Percentiles rank a stretch among this genome's conserved stretches.
phyloP scores from a whole-genome alignment of 2,888 invertebrate species.

The Sisyra nigra region DNA sequence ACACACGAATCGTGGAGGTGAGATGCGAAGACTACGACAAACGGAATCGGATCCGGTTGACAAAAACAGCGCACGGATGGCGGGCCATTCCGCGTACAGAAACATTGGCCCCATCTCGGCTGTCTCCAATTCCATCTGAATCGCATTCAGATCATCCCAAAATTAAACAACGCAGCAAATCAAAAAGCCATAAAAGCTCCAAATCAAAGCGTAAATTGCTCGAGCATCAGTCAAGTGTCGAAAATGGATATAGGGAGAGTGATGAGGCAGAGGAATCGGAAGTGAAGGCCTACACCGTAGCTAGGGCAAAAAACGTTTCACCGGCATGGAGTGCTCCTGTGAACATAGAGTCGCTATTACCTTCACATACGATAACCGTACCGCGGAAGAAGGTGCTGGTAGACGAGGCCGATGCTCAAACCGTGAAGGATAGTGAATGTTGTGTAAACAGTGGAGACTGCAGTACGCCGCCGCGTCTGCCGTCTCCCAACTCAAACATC shows the following conservation, averaged over 20 bases:
- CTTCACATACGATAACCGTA: slow-evolving; percentile 42
- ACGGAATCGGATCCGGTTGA: slow-evolving; percentile 66
- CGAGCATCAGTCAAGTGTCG: slow-evolving; percentile 21
- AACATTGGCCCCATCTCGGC: slow-evolving; percentile 29
- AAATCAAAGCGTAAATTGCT: slow-evolving; percentile 17
- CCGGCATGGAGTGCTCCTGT: slow-evolving; percentile 27
- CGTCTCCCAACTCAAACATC: slow-evolving; percentile 23
- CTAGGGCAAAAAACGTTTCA: slow-evolving; percentile 13
- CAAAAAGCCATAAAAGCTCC: slow-evolving; percentile 10
- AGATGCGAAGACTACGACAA: slow-evolving; percentile 79
- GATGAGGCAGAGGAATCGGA: slow-evolving; percentile 13
- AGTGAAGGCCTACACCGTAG: slow-evolving; percentile 1
- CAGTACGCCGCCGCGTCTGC: slow-evolving; percentile 19
- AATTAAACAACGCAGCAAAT: slow-evolving; percentile 17
- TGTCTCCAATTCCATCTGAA: slow-evolving; percentile 16
- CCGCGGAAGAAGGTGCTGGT: slow-evolving; percentile 21
- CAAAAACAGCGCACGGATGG: slow-evolving; percentile 70
- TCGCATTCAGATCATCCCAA: slow-evolving; percentile 16
- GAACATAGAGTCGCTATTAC: slow-evolving; percentile 43
- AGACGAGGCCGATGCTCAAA: slow-evolving; percentile 7
- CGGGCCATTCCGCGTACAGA: slow-evolving; percentile 66
- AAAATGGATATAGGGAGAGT: slow-evolving; percentile 21
- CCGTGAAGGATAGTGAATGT: slow-evolving; percentile 11
- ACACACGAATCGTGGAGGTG: slow-evolving; percentile 67
- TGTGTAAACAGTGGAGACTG: slow-evolving; percentile 24